Evolutionary conservation across 2,113 vertebrate species (phyloP).

Genomic region (Phyllostomus hastatus): DNA sequence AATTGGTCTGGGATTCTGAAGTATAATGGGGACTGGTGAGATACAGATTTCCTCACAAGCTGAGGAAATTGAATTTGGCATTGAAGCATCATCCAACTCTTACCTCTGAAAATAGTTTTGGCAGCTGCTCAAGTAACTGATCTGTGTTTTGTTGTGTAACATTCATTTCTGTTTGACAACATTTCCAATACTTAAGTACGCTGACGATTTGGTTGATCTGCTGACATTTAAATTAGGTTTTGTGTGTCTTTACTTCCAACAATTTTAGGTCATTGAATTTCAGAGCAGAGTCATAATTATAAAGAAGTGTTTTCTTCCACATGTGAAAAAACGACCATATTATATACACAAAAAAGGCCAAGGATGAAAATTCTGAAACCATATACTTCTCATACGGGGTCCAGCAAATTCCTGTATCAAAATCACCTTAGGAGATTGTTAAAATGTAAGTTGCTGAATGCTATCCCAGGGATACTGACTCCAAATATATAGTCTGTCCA

Average conservation of each 20-base stretch:
- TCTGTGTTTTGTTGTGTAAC: conserved; percentile 67
- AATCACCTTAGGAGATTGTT: background rate
- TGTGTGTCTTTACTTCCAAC: conserved; percentile 32
- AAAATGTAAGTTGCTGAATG: background rate
- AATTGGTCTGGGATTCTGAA: background rate
- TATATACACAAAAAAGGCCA: background rate
- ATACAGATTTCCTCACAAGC: conserved; percentile 40
- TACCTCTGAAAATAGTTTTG: conserved; percentile 74
- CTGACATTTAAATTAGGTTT: conserved; percentile 68
- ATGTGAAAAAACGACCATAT: background rate
- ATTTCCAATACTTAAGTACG: conserved; percentile 61
- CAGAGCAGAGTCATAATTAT: conserved; percentile 30
- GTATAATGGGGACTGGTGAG: background rate
- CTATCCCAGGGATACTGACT: background rate
- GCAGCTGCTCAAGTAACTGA: conserved; percentile 64
- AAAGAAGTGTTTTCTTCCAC: background rate
- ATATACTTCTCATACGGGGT: background rate
- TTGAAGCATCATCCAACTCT: conserved; percentile 51
- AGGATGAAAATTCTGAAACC: background rate
- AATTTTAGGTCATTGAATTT: conserved; percentile 67
- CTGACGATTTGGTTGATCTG: conserved; percentile 50
- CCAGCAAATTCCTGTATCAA: background rate
- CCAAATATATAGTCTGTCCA: no score
- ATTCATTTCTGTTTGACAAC: conserved; percentile 70
- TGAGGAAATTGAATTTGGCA: conserved; percentile 66